Evolutionary conservation across 2,797 vertebrate species (phyloP).

Genomic region (Phrynocephalus vlangalii): DNA sequence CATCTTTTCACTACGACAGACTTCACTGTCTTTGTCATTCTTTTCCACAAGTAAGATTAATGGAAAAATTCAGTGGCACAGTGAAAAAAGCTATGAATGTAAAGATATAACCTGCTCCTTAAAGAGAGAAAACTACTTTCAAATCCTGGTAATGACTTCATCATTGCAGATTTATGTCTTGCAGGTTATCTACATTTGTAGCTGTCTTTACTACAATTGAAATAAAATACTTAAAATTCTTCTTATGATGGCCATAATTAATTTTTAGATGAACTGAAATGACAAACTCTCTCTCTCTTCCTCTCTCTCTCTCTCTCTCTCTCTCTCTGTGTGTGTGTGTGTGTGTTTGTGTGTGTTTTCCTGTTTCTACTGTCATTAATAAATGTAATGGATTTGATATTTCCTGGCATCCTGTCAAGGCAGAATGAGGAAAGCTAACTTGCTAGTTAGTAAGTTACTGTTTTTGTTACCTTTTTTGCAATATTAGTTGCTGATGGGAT

Average conservation of each 20-base stretch:
- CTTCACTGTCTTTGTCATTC: constrained; percentile 51
- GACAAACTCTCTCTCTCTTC: background rate
- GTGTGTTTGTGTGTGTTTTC: constrained; percentile 30
- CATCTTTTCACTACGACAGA: constrained; percentile 63
- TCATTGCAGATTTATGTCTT: constrained; percentile 52
- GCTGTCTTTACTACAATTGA: constrained; percentile 28
- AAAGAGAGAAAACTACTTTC: constrained; percentile 49
- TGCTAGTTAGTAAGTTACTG: background rate
- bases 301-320: no score
- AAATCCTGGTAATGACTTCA: constrained; percentile 52
- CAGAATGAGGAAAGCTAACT: constrained; percentile 5
- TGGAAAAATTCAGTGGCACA: constrained; percentile 57
- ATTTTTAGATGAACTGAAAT: constrained; percentile 28
- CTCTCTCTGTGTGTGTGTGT: background rate
- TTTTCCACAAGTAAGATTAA: constrained; percentile 64
- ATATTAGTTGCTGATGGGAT: background rate
- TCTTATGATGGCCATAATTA: constrained; percentile 25
- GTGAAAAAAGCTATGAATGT: constrained; percentile 54
- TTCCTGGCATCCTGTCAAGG: background rate
- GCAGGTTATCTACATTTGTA: constrained; percentile 33
- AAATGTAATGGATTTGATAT: constrained; percentile 15
- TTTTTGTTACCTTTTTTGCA: constrained; percentile 15
- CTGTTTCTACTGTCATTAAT: constrained; percentile 28
- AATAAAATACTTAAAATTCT: constrained; percentile 53
- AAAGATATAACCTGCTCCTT: constrained; percentile 62